Conservation (phyloP, 1,140 invertebrate genomes). For the Drosophila tani region DNA sequence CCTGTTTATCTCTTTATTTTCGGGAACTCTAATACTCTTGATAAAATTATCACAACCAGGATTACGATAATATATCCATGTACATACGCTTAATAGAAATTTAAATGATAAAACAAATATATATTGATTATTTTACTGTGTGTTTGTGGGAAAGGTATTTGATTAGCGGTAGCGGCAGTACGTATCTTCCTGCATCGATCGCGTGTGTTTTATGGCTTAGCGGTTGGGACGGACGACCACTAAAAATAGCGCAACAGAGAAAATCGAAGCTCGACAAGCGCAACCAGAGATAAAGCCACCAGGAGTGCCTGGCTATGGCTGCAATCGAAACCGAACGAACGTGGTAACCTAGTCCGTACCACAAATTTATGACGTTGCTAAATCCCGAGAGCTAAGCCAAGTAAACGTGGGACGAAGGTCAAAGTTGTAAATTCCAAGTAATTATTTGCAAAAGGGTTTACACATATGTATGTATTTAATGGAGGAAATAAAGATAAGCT, state of each 20-base stretch:
- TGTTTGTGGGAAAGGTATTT: slow-evolving; percentile 3
- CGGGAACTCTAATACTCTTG: too few relatives aligned
- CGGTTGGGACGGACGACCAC: slow-evolving; percentile 16
- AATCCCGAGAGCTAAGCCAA: slow-evolving; percentile 13
- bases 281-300: slow-evolving; percentile 39
- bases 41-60: too few relatives aligned
- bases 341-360: slow-evolving; percentile 20
- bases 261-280: slow-evolving; percentile 49
- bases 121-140: slow-evolving; percentile 1
- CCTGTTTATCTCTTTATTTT: too few relatives aligned
- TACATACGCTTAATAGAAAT: not conserved
- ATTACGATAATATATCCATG: too few relatives aligned
- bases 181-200: slow-evolving; percentile 40
- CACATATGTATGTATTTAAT: not conserved
- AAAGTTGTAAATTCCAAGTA: not conserved
- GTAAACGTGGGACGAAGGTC: slow-evolving; percentile 23
- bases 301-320: slow-evolving; percentile 11
- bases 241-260: slow-evolving; percentile 46
- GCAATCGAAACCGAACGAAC: slow-evolving; percentile 33
- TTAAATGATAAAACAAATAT: not conserved
- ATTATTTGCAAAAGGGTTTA: slow-evolving; percentile 15
- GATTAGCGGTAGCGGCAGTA: slow-evolving; percentile 32
- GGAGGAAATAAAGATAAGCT: not conserved
- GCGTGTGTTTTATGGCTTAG: slow-evolving; percentile 51
- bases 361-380: slow-evolving; percentile 31